These are phyloP conservation scores for Erebia ligea DNA, from an alignment of 2,888 invertebrate species.

Conservation along the genomic window DNA sequence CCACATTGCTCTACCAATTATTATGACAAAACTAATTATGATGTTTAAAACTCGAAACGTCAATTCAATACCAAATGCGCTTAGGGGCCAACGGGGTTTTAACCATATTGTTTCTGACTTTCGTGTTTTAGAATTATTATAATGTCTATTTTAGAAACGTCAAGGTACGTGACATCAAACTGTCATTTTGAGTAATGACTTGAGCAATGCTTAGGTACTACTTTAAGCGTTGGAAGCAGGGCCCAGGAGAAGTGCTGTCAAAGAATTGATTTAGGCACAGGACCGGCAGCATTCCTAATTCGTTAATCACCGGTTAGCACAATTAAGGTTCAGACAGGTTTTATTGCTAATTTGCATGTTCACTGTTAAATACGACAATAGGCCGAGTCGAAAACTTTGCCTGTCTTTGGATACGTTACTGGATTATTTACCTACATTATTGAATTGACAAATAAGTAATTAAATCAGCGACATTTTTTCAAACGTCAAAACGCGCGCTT, in stretches of 20 bases:
- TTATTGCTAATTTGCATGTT: constrained; percentile 15
- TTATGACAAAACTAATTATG: background rate
- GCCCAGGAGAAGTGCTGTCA: constrained; percentile 24
- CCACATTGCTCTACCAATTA: background rate
- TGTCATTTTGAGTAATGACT: too few species aligned
- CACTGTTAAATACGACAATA: constrained; percentile 2
- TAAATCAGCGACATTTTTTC: too few species aligned
- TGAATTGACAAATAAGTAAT: background rate
- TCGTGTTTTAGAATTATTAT: too few species aligned
- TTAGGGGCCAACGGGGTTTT: too few species aligned
- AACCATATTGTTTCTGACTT: too few species aligned
- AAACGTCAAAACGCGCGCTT: too few species aligned
- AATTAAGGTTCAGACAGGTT: constrained; percentile 22
- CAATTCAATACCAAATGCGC: background rate
- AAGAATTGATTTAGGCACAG: constrained; percentile 17
- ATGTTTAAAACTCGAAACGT: constrained; percentile 5
- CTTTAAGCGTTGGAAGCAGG: too few species aligned
- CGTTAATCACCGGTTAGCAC: constrained; percentile 29
- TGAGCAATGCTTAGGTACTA: background rate
- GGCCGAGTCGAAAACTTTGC: background rate
- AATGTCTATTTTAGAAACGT: too few species aligned
- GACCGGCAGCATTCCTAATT: constrained; percentile 26
- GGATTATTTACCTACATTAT: too few species aligned
- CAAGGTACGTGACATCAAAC: too few species aligned
- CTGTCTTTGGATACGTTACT: background rate